phyloP scores from a whole-genome alignment of 35 echinoderm and acorn worm genomes.

The Eucidaris tribuloides region DNA sequence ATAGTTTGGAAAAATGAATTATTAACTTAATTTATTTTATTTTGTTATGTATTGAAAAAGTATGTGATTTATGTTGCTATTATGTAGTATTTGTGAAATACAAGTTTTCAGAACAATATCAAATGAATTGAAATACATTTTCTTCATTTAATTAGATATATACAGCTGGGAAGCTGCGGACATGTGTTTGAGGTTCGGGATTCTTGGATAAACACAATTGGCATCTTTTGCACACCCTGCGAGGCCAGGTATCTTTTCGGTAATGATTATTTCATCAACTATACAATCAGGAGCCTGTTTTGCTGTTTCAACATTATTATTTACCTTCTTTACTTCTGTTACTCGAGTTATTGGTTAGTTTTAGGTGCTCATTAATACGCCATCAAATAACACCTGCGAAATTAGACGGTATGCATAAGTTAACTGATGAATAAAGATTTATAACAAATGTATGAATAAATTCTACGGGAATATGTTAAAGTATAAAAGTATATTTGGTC shows the following conservation, averaged over 20 bases:
- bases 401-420: background rate
- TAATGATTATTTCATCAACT: no score
- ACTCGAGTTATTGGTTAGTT: background rate
- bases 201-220: background rate
- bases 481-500: no score
- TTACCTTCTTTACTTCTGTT: background rate
- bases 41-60: background rate
- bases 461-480: no score
- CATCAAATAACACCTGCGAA: background rate
- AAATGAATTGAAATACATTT: no score
- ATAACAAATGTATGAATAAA: no score
- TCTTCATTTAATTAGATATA: slow-evolving; percentile 17
- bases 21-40: background rate
- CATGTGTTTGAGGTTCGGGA: slow-evolving; percentile 57
- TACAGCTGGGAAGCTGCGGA: slow-evolving; percentile 68
- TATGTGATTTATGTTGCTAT: background rate
- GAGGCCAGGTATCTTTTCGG: background rate
- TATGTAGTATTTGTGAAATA: background rate
- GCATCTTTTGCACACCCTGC: background rate
- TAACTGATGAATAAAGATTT: no score
- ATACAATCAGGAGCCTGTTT: no score
- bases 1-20: background rate
- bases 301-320: background rate
- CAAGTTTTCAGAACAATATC: no score
- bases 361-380: background rate